Conservation (phyloP, 1,140 invertebrate genomes). For the Meteorus sp. region DNA sequence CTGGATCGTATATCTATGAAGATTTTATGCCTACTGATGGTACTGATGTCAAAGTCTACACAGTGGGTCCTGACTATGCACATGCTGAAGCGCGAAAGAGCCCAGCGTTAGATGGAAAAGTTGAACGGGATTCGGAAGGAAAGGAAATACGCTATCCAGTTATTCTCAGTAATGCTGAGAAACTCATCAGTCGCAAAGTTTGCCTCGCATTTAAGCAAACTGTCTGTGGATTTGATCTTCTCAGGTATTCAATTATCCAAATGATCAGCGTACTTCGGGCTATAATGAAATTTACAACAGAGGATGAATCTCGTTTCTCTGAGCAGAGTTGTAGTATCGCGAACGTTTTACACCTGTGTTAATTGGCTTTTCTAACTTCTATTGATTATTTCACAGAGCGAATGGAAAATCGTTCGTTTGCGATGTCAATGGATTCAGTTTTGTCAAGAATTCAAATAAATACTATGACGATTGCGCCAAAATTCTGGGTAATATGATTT, state of each 20-base stretch:
- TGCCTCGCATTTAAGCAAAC: conserved; percentile 98
- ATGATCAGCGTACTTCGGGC: no score
- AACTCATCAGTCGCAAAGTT: conserved; percentile 98
- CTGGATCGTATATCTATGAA: conserved; percentile 99
- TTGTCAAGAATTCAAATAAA: conserved; percentile 99
- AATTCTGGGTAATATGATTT: conserved; percentile 93
- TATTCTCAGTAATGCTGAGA: conserved; percentile 96
- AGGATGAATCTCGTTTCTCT: no score
- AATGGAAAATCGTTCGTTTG: conserved; percentile 99
- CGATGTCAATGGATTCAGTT: conserved; percentile 99
- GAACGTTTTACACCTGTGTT: no score
- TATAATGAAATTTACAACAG: no score
- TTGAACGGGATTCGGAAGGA: conserved; percentile 96
- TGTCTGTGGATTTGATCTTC: conserved; percentile 98
- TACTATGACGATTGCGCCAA: conserved; percentile 99
- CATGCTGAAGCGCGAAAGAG: conserved; percentile 99
- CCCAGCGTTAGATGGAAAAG: conserved; percentile 96
- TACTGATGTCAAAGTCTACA: conserved; percentile 76
- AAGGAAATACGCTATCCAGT: conserved; percentile 99
- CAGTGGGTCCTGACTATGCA: conserved; percentile 96
- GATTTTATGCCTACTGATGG: conserved; percentile 99
- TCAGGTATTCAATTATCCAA: conserved; percentile 67
- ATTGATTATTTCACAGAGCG: conserved; percentile 67
- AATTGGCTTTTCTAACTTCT: conserved; percentile 2
- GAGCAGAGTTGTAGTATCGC: no score